Conservation (phyloP, 2,888 invertebrate genomes). For the Scaptomyza parva region DNA sequence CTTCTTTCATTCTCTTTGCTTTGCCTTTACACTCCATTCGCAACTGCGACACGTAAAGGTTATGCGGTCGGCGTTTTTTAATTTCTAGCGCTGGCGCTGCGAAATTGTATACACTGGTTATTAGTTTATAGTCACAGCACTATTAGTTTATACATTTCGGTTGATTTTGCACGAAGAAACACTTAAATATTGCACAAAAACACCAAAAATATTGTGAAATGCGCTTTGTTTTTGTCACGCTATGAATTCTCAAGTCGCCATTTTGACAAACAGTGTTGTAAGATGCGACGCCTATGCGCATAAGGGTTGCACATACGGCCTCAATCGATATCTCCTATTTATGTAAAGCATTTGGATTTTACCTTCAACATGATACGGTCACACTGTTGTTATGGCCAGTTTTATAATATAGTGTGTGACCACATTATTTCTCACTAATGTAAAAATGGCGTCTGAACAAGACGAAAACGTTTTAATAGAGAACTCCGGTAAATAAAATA, state of each 20-base stretch:
- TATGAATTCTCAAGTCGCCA: constrained; percentile 78
- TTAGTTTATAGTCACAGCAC: constrained; percentile 42
- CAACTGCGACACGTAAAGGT: constrained; percentile 80
- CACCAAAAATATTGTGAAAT: constrained; percentile 79
- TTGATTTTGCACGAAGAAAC: constrained; percentile 55
- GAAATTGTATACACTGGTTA: constrained; percentile 41
- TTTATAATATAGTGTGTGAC: constrained; percentile 48
- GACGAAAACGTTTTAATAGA: constrained; percentile 83
- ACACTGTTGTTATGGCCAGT: constrained; percentile 36
- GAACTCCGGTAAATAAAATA: constrained; percentile 79
- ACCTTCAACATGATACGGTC: constrained; percentile 5
- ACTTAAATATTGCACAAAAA: constrained; percentile 70
- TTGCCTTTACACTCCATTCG: constrained; percentile 79
- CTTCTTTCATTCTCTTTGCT: constrained; percentile 82
- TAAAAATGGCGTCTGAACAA: constrained; percentile 85
- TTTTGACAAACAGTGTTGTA: constrained; percentile 71
- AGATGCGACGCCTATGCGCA: constrained; percentile 46
- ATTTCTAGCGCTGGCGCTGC: constrained; percentile 35
- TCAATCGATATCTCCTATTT: constrained; percentile 28
- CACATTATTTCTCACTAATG: constrained; percentile 45
- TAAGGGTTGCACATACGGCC: constrained; percentile 35
- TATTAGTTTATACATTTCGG: constrained; percentile 48
- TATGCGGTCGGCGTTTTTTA: constrained; percentile 81
- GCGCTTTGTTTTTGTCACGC: constrained; percentile 83
- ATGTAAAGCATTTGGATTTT: constrained; percentile 26